Percentiles rank a stretch among this genome's conserved stretches.
These are phyloP conservation scores for Passerculus sandwichensis DNA, from an alignment of 2,797 vertebrate species.

Conservation along the genomic window DNA sequence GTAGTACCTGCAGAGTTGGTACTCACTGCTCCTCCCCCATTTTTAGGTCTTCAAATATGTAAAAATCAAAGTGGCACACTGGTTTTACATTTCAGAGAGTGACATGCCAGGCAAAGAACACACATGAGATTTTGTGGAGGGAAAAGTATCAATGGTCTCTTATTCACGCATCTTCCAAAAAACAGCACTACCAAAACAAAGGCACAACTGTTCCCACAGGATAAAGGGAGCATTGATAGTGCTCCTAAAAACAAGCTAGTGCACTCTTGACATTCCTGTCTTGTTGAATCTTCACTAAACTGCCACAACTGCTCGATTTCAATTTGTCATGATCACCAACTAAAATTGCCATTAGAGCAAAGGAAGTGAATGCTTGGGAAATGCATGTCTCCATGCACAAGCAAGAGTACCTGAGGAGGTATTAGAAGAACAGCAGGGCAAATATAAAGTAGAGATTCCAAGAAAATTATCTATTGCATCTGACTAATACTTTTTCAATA, in stretches of 20 bases:
- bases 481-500: background rate
- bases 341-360: background rate
- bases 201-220: background rate
- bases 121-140: background rate
- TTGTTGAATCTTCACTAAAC: background rate
- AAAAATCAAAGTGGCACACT: background rate
- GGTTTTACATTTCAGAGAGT: background rate
- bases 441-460: background rate
- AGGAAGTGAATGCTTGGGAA: background rate
- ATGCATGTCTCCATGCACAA: background rate
- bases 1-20: background rate
- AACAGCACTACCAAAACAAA: constrained; percentile 21
- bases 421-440: background rate
- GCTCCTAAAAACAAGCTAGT: background rate
- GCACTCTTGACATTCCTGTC: background rate
- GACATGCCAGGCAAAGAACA: background rate
- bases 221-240: constrained; percentile 19
- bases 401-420: background rate
- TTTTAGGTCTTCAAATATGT: background rate
- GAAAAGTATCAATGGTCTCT: background rate
- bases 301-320: background rate
- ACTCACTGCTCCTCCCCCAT: background rate
- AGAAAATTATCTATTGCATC: background rate
- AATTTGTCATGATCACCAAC: background rate
- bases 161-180: constrained; percentile 25